phyloP scores from a whole-genome alignment of 30 jellyfish, hydroid and myxozoan species.

The Nemopilema nomurai region DNA sequence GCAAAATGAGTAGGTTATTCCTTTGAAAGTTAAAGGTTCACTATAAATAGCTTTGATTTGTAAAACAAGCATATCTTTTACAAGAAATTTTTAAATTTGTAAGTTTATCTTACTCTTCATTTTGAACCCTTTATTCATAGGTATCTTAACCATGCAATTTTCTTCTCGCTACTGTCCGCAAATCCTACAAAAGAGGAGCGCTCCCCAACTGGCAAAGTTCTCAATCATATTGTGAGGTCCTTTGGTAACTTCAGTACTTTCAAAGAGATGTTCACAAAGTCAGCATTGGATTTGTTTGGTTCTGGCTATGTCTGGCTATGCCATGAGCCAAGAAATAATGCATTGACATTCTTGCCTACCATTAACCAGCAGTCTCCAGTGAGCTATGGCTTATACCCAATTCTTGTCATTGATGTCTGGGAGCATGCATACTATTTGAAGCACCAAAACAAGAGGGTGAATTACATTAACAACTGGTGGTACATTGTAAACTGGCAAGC shows the following conservation, averaged over 20 bases:
- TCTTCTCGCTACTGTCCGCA: constrained; percentile 77
- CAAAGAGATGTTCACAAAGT: constrained; percentile 63
- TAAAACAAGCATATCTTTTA: neutral
- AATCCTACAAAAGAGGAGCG: constrained; percentile 49
- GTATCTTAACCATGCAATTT: constrained; percentile 81
- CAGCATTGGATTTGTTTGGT: constrained; percentile 78
- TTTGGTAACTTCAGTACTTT: constrained; percentile 73
- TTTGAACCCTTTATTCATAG: constrained; percentile 12
- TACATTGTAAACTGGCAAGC: constrained; percentile 66
- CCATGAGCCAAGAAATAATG: constrained; percentile 58
- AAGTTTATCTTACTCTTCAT: neutral
- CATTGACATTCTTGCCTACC: constrained; percentile 62
- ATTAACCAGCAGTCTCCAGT: constrained; percentile 66
- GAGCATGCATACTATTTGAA: constrained; percentile 80
- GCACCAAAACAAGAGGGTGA: constrained; percentile 62
- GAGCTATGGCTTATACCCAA: constrained; percentile 69
- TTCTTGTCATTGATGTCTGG: constrained; percentile 83
- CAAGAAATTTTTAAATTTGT: neutral
- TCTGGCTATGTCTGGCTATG: constrained; percentile 93
- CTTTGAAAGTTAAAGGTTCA: neutral
- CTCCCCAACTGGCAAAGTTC: constrained; percentile 42
- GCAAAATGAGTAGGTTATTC: too few species aligned
- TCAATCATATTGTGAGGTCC: constrained; percentile 30
- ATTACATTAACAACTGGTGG: constrained; percentile 80
- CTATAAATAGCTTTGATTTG: too few species aligned